Evolutionary conservation across 2,888 invertebrate genomes (phyloP), one percentile per base, ranked within the genome.

Genomic region (Stramonita haemastoma): DNA sequence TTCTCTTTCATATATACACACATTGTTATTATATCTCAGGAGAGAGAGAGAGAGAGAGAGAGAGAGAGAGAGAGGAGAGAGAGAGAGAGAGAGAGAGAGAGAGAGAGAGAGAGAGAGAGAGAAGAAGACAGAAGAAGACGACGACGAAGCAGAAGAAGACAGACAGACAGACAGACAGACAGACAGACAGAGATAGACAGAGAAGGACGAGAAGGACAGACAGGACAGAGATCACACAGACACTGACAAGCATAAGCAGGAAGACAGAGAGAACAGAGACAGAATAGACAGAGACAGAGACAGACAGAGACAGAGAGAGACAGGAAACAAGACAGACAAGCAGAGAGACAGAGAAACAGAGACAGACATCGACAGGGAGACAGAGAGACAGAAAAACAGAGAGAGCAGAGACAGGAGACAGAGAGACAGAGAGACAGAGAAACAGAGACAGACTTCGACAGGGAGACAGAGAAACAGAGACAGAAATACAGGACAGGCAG

Each of bases 171-270:
- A 70, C 32, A 87, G 87, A 57, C n/a, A 70, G 73, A 70, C 15
- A 70, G 34, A 70, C 66, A 70, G 87, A 87, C 29, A 87, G 87
- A 87, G 87, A 87, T 77, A 73, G 77, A 79, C 73, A 87, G 79
- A 79, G 77, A 87, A 79, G 36, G 87, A 87, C 36, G 87, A 46
- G 87, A 56, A 56, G 46, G 79, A 79, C 77, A 87, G 87, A 87
- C 19, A 87, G 87, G 32, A 19, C 13, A 87, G 87, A 87, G 73
- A 87, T n/a, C n/a, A n/a, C n/a, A n/a, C n/a, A n/a, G n/a, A n/a
- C n/a, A n/a, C n/a, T n/a, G n/a, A n/a, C n/a, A n/a, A n/a, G n/a
- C n/a, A n/a, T n/a, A n/a, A n/a, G n/a, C n/a, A n/a, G 70, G 66
- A 36, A 87, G 70, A 87, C 32, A 70, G 73, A 87, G 66, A 86